phyloP scores from a whole-genome alignment of 2,888 invertebrate genomes.

The Tachina lurida region DNA sequence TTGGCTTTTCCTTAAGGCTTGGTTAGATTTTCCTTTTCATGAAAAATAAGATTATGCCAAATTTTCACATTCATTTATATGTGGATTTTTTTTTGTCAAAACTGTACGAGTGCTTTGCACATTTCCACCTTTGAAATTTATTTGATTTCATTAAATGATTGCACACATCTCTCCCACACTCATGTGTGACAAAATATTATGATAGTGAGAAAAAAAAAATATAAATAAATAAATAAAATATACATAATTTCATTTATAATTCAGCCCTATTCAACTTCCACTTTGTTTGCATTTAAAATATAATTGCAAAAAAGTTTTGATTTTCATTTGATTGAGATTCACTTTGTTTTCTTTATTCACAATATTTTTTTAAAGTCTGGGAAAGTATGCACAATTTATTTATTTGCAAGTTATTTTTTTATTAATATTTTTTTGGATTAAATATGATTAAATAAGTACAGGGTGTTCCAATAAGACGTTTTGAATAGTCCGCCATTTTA shows the following conservation, averaged over 20 bases:
- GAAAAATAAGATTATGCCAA: conserved; percentile 27
- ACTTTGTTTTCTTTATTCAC: too few relatives aligned
- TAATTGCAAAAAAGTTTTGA: background rate
- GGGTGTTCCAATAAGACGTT: too few relatives aligned
- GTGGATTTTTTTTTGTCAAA: background rate
- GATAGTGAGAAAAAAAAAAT: background rate
- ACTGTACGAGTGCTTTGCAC: background rate
- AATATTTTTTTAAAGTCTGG: too few relatives aligned
- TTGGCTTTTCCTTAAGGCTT: conserved; percentile 48
- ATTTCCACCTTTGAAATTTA: conserved; percentile 45
- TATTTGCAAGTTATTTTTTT: too few relatives aligned
- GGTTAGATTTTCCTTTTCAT: conserved; percentile 47
- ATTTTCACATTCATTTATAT: conserved; percentile 50
- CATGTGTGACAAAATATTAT: conserved; percentile 48
- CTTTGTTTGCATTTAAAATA: background rate
- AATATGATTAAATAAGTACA: too few relatives aligned
- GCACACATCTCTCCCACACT: conserved; percentile 36
- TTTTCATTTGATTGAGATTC: background rate
- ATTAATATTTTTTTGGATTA: too few relatives aligned
- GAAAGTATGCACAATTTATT: too few relatives aligned
- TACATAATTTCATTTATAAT: conserved; percentile 41
- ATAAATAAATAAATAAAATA: background rate
- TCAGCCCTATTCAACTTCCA: conserved; percentile 28
- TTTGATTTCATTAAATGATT: conserved; percentile 65
- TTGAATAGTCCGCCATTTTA: too few relatives aligned